Evolutionary conservation across 2,888 invertebrate species (phyloP), one percentile per base, ranked within the genome.

Genomic region (Caprella mutica): DNA sequence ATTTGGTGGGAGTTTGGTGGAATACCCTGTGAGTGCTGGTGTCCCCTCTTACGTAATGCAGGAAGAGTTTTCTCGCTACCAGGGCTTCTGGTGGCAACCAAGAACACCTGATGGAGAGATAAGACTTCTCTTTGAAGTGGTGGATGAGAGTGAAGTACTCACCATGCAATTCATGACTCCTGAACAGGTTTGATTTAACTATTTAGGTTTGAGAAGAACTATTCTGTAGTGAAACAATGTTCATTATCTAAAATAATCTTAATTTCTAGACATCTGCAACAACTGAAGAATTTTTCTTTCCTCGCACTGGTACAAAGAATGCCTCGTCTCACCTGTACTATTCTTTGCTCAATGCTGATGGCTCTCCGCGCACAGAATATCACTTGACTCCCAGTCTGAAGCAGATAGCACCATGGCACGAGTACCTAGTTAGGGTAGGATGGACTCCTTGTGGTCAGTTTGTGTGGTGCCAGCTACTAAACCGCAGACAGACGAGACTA

Each of bases 41-140:
- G 85, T 91, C n/a, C 94, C 98, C 0, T 92, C 93, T 1, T 98
- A 96, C 74, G 92, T 98, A 0, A 92, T 93, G 72, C 97, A 97
- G 73, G 98, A 98, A 72, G 98, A 98, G 75, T 96, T 98, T 74
- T 87, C 87, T 66, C 77, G 94, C 33, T 97, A 92, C 72, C 89
- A 88, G 58, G 97, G 96, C 0, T 94, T 90, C 73, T 98, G 97
- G 97, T 98, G 98, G 97, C 90, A 92, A 69, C 90, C 92, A 0
- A 77, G 78, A 66, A 79, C 80, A 46, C 76, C 79, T 64, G 81
- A 82, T 67, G 67, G 67, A 5, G 65, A 69, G 19, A 73, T 71
- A 67, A 68, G 72, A 52, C 73, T 80, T 33, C 67, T 80, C 40
- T 79, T 76, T 66, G 80, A 80, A 69, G 77, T 76, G 66, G 77